phyloP scores from a whole-genome alignment of 2,888 invertebrate species.

The Thyatira batis region DNA sequence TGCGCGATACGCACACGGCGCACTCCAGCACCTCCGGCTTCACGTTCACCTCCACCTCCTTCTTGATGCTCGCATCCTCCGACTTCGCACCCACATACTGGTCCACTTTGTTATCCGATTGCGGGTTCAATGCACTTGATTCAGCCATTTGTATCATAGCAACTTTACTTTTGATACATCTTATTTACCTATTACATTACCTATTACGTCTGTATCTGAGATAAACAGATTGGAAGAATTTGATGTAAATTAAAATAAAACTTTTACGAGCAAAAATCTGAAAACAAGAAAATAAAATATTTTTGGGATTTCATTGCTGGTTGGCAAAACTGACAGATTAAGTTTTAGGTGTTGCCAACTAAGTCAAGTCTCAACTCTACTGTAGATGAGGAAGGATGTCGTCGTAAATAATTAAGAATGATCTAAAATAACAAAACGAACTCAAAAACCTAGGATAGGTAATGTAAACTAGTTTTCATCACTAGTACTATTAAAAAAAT shows the following conservation, averaged over 20 bases:
- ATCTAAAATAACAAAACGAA: no score
- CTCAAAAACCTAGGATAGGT: no score
- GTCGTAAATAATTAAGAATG: no score
- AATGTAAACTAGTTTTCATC: no score
- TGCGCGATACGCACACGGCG: conserved; percentile 53
- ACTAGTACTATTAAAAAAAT: no score
- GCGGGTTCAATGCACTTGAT: conserved; percentile 55
- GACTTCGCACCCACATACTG: conserved; percentile 33
- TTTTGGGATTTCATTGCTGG: not conserved
- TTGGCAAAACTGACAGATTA: not conserved
- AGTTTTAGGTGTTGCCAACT: not conserved
- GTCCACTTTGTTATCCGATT: conserved; percentile 41
- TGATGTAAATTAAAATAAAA: not conserved
- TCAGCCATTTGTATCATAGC: conserved; percentile 51
- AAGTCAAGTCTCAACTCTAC: no score
- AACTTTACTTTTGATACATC: conserved; percentile 7
- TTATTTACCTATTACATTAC: not conserved
- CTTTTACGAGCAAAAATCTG: not conserved
- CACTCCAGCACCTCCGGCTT: conserved; percentile 67
- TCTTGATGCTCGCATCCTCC: conserved; percentile 46
- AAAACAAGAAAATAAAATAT: not conserved
- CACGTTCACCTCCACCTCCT: conserved; percentile 51
- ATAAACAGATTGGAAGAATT: not conserved
- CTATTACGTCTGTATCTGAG: not conserved
- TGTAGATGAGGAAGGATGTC: no score